Evolutionary conservation across 1,140 invertebrate genomes (phyloP).

Genomic region (Drosophila obscura): DNA sequence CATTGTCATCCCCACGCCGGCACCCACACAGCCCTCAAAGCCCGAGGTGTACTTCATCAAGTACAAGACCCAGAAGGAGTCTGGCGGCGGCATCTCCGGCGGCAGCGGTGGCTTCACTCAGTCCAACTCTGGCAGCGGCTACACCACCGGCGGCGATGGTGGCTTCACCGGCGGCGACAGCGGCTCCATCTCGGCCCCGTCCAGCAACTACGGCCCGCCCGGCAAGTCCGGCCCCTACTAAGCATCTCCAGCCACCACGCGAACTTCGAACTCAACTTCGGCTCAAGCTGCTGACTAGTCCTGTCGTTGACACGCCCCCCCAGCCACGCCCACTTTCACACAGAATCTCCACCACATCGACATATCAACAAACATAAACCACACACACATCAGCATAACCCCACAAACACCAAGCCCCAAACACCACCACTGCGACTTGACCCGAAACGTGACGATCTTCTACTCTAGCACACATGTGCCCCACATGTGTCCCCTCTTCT

Average conservation of each 20-base stretch:
- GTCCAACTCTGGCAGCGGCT: slow-evolving; percentile 80
- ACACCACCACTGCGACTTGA: slow-evolving; percentile 36
- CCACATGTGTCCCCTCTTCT: slow-evolving; percentile 13
- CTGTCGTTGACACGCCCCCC: slow-evolving; percentile 72
- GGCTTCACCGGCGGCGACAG: slow-evolving; percentile 80
- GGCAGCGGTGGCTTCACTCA: slow-evolving; percentile 66
- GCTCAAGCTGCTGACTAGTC: slow-evolving; percentile 82
- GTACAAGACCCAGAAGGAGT: slow-evolving; percentile 91
- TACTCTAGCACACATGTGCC: slow-evolving; percentile 19
- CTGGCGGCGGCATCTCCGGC: slow-evolving; percentile 78
- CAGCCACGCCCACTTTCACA: slow-evolving; percentile 21
- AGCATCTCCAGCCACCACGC: slow-evolving; percentile 33
- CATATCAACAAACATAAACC: slow-evolving; percentile 4
- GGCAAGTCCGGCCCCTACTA: slow-evolving; percentile 84
- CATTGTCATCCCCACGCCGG: slow-evolving; percentile 89
- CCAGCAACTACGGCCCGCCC: slow-evolving; percentile 87
- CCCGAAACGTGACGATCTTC: slow-evolving; percentile 38
- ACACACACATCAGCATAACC: slow-evolving; percentile 36
- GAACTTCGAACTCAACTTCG: slow-evolving; percentile 60
- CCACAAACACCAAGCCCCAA: not conserved
- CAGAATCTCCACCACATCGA: slow-evolving; percentile 21
- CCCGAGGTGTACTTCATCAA: slow-evolving; percentile 95
- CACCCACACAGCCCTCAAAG: slow-evolving; percentile 92
- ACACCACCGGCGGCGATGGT: slow-evolving; percentile 73
- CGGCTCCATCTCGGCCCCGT: slow-evolving; percentile 84